Evolutionary conservation across 2,888 invertebrate species (phyloP), one percentile per base, ranked within the genome.

Genomic region (Lottia scabra): DNA sequence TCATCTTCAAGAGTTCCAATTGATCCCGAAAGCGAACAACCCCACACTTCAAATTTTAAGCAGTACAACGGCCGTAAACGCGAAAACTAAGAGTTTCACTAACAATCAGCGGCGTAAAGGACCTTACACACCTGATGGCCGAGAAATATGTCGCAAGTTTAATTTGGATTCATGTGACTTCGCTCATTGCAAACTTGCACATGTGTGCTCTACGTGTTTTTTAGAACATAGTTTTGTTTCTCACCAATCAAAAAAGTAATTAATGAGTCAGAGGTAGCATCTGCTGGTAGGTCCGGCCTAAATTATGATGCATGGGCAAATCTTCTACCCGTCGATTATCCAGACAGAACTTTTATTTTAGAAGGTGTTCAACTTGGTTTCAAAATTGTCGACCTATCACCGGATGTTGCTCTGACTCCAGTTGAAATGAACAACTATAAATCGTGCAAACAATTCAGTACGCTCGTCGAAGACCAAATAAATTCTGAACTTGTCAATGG

Each of bases 61-160:
- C 26, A 30, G 38, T 26, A 62, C 26, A 48, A 0, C 15, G 23
- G 3, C 30, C 2, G 5, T 30, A 5, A 30, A 30, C 30, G 30
- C 30, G 30, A 30, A 30, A 5, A 30, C 30, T 30, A 30, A 30
- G 30, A 30, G 30, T 30, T 30, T 30, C 5, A 30, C 2, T 30
- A 30, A 30, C 5, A 30, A 5, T 30, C 30, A 30, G 30, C 30
- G 64, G 19, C 63, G 65, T 19, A 63, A 63, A 56, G 72, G 75
- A 23, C 72, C 75, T 12, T 72, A 67, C n/a, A 70, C 65, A 15
- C 69, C 70, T 4, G 63, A 67, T 38, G 70, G 72, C 3, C 45
- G 66, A 8, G 72, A 72, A 44, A 75, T 75, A 5, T 75, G 72
- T 43, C 62, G 72, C 3, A 72, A 68, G 45, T 75, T 67, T 30